phyloP scores from a whole-genome alignment of 2,888 invertebrate species.

The Priocnemis perturbator region DNA sequence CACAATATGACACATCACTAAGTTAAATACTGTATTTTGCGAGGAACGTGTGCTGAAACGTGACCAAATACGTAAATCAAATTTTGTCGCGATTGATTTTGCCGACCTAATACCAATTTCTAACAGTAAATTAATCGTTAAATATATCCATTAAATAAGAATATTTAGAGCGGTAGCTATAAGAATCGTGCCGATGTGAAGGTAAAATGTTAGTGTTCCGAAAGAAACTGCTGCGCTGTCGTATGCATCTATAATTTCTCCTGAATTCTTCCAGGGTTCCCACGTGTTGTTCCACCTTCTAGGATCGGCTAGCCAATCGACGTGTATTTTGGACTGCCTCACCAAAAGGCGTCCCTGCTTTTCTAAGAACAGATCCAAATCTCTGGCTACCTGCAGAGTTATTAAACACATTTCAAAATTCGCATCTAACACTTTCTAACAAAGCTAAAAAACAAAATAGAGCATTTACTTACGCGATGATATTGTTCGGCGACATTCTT shows the following conservation, averaged over 20 bases:
- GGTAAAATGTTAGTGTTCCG: conserved; percentile 52
- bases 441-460: neutral
- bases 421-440: neutral
- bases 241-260: conserved; percentile 46
- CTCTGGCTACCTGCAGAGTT: conserved; percentile 57
- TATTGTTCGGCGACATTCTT: conserved; percentile 78
- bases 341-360: conserved; percentile 57
- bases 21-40: too few relatives aligned
- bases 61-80: too few relatives aligned
- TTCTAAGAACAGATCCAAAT: conserved; percentile 62
- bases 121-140: too few relatives aligned
- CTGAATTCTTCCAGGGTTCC: conserved; percentile 79
- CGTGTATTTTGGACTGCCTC: conserved; percentile 57
- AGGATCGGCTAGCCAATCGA: conserved; percentile 80
- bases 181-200: conserved; percentile 49
- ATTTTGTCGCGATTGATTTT: too few relatives aligned
- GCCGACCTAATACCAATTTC: too few relatives aligned
- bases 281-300: conserved; percentile 84
- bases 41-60: too few relatives aligned
- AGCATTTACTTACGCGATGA: conserved; percentile 57
- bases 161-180: neutral
- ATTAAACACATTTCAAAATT: neutral
- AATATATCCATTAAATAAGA: too few relatives aligned
- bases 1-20: too few relatives aligned
- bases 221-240: conserved; percentile 54